Evolutionary conservation across 2,888 invertebrate species (phyloP), one percentile per base, ranked within the genome.

Genomic region (Drosophila austrosaltans): DNA sequence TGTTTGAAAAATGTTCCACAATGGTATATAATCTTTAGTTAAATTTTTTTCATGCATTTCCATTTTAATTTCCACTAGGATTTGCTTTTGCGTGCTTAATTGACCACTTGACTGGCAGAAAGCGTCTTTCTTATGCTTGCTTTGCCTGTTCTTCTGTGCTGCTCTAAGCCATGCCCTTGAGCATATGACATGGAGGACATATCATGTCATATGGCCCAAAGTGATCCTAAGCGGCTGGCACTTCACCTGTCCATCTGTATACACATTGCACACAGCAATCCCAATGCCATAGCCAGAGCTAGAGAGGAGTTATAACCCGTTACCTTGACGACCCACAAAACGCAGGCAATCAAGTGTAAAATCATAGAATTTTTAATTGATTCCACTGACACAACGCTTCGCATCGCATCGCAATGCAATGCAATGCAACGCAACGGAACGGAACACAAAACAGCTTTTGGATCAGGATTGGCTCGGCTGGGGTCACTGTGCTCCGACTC

Each of bases 331-430:
- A 82, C 81, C 69, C 67, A 16, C 59, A 66, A 76, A 85, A 80
- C 78, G 75, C 73, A 70, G 69, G 63, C 83, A 83, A 87, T 83
- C 83, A 87, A 87, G 83, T 79, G 81, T 74, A 82, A 85, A 87
- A 85, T 83, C 87, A 84, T 78, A 75, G 82, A 77, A 87, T 85
- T 83, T 83, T 87, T 87, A 87, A 80, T 83, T 83, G 83, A 87
- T 87, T 82, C 71, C 78, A 70, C 42, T 67, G 75, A 68, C 60
- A 73, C 79, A 72, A 66, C 32, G 62, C 25, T 16, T 7, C 71
- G 58, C 57, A 57, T 32, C 42, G 25, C 25, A 28, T 20, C 32
- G 66, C 59, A 48, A 48, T 48, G 44, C 8, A 48, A 44, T 56
- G 69, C 68, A 75, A 53, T 66, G 72, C 56, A 69, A 48, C 42